Evolutionary conservation across 2,797 vertebrate genomes (phyloP), one percentile per base, ranked within the genome.

Genomic region (Pteropus rufus): DNA sequence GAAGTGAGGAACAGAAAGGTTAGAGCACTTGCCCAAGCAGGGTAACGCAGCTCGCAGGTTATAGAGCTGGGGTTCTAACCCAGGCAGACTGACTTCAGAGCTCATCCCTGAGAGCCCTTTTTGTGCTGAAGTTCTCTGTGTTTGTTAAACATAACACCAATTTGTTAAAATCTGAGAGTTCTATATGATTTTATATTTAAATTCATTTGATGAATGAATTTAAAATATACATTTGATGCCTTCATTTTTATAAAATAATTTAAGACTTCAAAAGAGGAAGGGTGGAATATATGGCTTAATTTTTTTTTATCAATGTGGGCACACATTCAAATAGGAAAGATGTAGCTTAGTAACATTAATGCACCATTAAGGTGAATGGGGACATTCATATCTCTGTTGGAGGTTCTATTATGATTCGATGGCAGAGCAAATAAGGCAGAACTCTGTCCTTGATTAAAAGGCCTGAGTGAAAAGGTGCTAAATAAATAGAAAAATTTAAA

Each of bases 401-500:
- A 81, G 58, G 21, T 76, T 18, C 31, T 81, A 0, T 73, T 4
- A 70, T 1, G 94, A 73, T n/a, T 39, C 91, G 10, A 21, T 39
- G 91, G 24, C 85, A 86, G 70, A 86, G 31, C 84, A 89, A 93
- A 91, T 15, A 72, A 92, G 36, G 21, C 31, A 94, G 11, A 76
- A 70, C 12, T 69, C 9, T 60, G 26, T 49, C 16, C 24, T 87
- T 76, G 69, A 81, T 39, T 29, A 80, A 76, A 88, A 58, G 58
- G 12, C 69, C 87, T 64, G 34, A 52, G 41, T 67, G 39, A 58
- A 75, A 49, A 86, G 34, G 39, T 79, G 19, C 46, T 75, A 73
- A 91, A 72, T 72, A 91, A 91, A 58, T 73, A 64, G 64, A 52
- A 21, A n/a, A 41, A 52, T 72, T 39, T 21, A 73, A 67, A 31